Evolutionary conservation across 2,797 vertebrate genomes (phyloP), one percentile per base, ranked within the genome.

Genomic region (Paguma larvata): DNA sequence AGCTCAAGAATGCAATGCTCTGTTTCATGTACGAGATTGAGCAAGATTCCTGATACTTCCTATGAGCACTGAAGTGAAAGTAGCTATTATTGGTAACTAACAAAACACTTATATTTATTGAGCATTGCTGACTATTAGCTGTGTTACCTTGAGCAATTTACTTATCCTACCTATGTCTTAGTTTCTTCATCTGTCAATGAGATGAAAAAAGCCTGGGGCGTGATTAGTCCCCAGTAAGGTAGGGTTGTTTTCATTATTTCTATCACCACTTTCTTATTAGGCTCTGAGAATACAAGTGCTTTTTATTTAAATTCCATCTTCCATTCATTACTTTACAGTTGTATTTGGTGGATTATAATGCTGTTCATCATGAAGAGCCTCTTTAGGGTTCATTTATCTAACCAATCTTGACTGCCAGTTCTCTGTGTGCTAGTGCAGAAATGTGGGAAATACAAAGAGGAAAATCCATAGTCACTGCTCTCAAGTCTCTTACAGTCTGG

Each of bases 301-400:
- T 91, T 95, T 94, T 75, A 93, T 80, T 95, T 93, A 27, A 84
- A 30, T 92, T 91, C 32, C 13, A 46, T 21, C 38, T 77, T 48
- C 10, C 16, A 5, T 0, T 44, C 16, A 46, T 70, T 30, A 48
- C 44, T 95, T 94, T 94, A 34, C 56, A 30, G 21, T 56, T 94
- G n/a, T 94, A 62, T 19, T 91, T 63, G 19, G 3, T 85, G 51
- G 2, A 73, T 96, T 94, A 82, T 75, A 68, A 34, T 91, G 44
- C 5, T 90, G 2, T 59, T 85, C 13, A 44, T 2, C 32, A 10
- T 89, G 13, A 96, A 89, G 19, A 27, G 27, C 30, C 8, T 83
- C 9, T 83, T 59, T 79, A 77, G 25, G 12, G 14, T 83, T 91
- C 41, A 67, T 44, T 44, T 79, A 75, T 73, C 46, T 91, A 73